phyloP scores from a whole-genome alignment of 2,888 invertebrate genomes.

The Euplexia lucipara region DNA sequence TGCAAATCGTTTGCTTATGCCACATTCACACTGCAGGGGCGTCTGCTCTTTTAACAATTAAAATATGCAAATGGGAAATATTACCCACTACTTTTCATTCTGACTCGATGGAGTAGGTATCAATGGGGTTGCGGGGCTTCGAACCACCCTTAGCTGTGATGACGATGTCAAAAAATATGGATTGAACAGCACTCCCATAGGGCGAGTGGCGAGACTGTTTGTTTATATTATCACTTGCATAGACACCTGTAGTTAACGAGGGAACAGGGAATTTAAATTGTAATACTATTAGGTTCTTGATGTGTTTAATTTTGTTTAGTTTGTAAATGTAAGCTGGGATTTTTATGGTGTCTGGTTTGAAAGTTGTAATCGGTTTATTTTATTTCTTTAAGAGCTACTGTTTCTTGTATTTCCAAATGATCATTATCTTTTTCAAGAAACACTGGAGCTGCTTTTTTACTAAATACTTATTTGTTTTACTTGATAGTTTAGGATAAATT shows the following conservation, averaged over 20 bases:
- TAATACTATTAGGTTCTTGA: constrained; percentile 23
- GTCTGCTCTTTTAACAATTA: constrained; percentile 86
- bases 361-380: neutral
- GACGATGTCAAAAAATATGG: constrained; percentile 76
- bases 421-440: too few relatives aligned
- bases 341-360: neutral
- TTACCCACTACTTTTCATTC: constrained; percentile 89
- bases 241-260: constrained; percentile 50
- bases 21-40: constrained; percentile 80
- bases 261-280: constrained; percentile 28
- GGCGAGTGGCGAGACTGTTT: constrained; percentile 58
- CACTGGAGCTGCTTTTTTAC: too few relatives aligned
- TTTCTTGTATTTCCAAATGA: too few relatives aligned
- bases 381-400: too few relatives aligned
- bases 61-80: constrained; percentile 90
- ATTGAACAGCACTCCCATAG: constrained; percentile 57
- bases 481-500: too few relatives aligned
- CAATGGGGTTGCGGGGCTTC: constrained; percentile 71
- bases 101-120: constrained; percentile 80
- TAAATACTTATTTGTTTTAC: too few relatives aligned
- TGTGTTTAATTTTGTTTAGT: constrained; percentile 27
- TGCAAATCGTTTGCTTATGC: constrained; percentile 86
- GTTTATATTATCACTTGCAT: constrained; percentile 64
- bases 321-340: neutral
- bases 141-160: constrained; percentile 71